A percentile compares a stretch with the other conserved stretches of the same genome.
phyloP scores from a whole-genome alignment of 2,797 vertebrate genomes.

The Spinus olivaceus region DNA sequence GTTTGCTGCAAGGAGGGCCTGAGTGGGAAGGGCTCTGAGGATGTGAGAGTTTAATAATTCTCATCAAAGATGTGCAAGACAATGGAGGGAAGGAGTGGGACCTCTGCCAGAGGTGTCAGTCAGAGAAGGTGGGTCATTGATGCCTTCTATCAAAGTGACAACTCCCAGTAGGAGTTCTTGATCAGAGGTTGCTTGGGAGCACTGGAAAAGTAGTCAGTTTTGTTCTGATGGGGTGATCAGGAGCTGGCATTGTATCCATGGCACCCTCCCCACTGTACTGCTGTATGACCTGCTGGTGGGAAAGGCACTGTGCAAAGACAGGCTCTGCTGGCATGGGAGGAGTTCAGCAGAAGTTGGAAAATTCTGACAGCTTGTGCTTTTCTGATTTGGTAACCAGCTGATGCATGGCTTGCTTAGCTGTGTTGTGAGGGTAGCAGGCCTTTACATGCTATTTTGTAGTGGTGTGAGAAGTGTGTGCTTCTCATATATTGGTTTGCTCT shows the following conservation, averaged over 20 bases:
- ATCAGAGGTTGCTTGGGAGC: background rate
- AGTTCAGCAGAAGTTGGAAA: background rate
- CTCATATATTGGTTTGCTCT: background rate
- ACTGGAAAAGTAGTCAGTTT: background rate
- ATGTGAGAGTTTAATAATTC: background rate
- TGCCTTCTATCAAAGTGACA: constrained; percentile 43
- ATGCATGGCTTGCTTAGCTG: background rate
- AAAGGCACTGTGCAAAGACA: background rate
- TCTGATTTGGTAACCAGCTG: background rate
- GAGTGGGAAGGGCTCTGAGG: background rate
- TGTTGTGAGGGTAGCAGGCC: background rate
- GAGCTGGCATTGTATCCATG: background rate
- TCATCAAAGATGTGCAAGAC: background rate
- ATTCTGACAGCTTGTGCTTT: background rate
- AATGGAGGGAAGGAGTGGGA: constrained; percentile 8
- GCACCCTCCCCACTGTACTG: background rate
- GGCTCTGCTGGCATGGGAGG: background rate
- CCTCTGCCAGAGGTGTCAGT: constrained; percentile 1
- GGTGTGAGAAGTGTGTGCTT: background rate
- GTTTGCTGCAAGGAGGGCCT: background rate
- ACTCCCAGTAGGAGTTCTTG: background rate
- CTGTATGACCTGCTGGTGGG: constrained; percentile 19
- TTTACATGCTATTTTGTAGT: background rate
- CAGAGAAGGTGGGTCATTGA: background rate
- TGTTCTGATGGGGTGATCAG: background rate